Conservation (phyloP, 2,888 invertebrate genomes). For the Parnassius smintheus region DNA sequence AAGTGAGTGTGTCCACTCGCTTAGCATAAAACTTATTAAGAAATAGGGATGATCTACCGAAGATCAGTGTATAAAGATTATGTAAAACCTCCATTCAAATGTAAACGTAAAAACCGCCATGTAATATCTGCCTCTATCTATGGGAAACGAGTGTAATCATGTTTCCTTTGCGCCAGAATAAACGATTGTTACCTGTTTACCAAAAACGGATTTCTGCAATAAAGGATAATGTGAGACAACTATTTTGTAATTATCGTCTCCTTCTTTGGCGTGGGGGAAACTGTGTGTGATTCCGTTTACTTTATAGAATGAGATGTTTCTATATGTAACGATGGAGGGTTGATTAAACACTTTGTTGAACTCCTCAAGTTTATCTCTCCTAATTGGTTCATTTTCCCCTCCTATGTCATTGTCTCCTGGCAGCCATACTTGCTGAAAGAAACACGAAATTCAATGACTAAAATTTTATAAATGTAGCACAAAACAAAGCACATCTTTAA, state of each 20-base stretch:
- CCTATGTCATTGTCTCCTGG: conserved; percentile 99
- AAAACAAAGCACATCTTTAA: too few species aligned
- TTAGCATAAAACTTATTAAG: too few species aligned
- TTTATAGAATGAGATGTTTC: conserved; percentile 86
- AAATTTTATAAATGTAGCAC: background rate
- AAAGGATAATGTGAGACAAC: conserved; percentile 89
- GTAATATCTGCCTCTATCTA: too few species aligned
- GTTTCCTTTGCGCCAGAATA: too few species aligned
- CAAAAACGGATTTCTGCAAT: conserved; percentile 51
- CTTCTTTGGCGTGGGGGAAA: conserved; percentile 76
- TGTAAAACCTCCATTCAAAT: too few species aligned
- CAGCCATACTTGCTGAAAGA: conserved; percentile 88
- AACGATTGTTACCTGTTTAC: conserved; percentile 56
- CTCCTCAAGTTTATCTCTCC: conserved; percentile 84
- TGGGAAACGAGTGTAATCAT: too few species aligned
- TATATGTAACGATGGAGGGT: conserved; percentile 81
- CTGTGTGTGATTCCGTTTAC: conserved; percentile 85
- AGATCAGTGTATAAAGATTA: too few species aligned
- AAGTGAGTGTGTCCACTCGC: too few species aligned
- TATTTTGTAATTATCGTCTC: conserved; percentile 79
- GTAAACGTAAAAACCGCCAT: too few species aligned
- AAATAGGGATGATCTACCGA: too few species aligned
- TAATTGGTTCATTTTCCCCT: conserved; percentile 91
- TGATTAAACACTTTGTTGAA: conserved; percentile 89
- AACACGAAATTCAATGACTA: background rate